Percentiles rank a stretch among this genome's conserved stretches.
phyloP scores from a whole-genome alignment of 2,888 invertebrate genomes.

The Hecatera dysodea region DNA sequence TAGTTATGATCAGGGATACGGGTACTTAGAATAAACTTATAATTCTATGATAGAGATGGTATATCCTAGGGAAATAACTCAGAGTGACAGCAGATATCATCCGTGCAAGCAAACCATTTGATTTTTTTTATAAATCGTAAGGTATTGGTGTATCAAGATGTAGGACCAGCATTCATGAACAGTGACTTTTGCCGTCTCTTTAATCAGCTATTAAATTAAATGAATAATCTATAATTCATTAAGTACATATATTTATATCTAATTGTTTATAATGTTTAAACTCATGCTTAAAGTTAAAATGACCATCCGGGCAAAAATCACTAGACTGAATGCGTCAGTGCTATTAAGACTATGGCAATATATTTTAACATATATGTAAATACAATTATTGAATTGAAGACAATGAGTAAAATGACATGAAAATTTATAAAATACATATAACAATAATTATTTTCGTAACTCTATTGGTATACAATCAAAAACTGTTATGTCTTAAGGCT shows the following conservation, averaged over 20 bases:
- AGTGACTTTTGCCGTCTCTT: conserved; percentile 47
- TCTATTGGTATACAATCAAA: conserved; percentile 78
- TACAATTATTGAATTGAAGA: conserved; percentile 60
- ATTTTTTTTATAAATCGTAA: conserved; percentile 38
- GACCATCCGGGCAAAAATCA: conserved; percentile 46
- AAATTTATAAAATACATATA: conserved; percentile 67
- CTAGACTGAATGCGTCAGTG: conserved; percentile 33
- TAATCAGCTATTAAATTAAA: conserved; percentile 45
- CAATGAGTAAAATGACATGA: conserved; percentile 67
- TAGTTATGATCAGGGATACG: conserved; percentile 50
- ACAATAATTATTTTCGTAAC: conserved; percentile 61
- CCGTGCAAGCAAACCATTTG: conserved; percentile 46
- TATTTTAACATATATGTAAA: conserved; percentile 57
- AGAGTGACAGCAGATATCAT: conserved; percentile 34
- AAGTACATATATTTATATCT: conserved; percentile 43
- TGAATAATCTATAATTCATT: conserved; percentile 31
- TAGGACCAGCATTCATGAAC: conserved; percentile 27
- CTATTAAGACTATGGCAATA: conserved; percentile 41
- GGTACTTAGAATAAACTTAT: conserved; percentile 61
- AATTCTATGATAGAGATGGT: conserved; percentile 51
- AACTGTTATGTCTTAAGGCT: conserved; percentile 72
- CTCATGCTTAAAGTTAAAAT: conserved; percentile 21
- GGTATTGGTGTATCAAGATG: conserved; percentile 34
- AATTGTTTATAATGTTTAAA: conserved; percentile 36
- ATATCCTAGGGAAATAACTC: conserved; percentile 47